A percentile compares a stretch with the other conserved stretches of the same genome.
phyloP scores from a whole-genome alignment of 64 coral and sea anemone genomes.

The Pocillopora verrucosa region DNA sequence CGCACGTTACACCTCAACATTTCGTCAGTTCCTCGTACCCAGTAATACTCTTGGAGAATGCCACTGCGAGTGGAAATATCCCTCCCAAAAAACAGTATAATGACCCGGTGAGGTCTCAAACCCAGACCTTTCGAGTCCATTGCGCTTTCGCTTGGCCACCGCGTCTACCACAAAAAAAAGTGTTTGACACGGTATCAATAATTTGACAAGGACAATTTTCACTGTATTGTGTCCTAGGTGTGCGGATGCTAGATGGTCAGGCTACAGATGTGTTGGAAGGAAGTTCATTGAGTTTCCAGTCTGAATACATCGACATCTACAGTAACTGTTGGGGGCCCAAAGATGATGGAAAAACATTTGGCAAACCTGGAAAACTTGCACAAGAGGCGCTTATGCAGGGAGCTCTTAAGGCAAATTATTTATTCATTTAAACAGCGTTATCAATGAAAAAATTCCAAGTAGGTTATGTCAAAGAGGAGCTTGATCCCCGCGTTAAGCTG shows the following conservation, averaged over 20 bases:
- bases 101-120: too few species aligned
- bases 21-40: too few species aligned
- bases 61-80: too few species aligned
- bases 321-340: constrained; percentile 99
- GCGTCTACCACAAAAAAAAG: neutral
- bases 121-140: too few species aligned
- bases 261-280: constrained; percentile 94
- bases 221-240: constrained; percentile 31
- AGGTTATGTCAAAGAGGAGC: too few species aligned
- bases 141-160: too few species aligned
- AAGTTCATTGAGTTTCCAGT: constrained; percentile 93
- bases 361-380: constrained; percentile 93
- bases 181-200: neutral
- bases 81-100: too few species aligned
- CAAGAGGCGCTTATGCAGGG: constrained; percentile 94
- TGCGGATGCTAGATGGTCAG: constrained; percentile 92
- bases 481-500: too few species aligned
- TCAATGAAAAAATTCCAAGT: too few species aligned
- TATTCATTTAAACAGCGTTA: neutral
- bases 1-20: too few species aligned
- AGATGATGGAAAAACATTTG: constrained; percentile 99
- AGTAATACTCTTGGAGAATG: too few species aligned
- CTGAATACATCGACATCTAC: constrained; percentile 93
- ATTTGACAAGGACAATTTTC: neutral
- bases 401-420: constrained; percentile 67